Evolutionary conservation across 2,797 vertebrate genomes (phyloP).

Genomic region (Tapirus indicus): DNA sequence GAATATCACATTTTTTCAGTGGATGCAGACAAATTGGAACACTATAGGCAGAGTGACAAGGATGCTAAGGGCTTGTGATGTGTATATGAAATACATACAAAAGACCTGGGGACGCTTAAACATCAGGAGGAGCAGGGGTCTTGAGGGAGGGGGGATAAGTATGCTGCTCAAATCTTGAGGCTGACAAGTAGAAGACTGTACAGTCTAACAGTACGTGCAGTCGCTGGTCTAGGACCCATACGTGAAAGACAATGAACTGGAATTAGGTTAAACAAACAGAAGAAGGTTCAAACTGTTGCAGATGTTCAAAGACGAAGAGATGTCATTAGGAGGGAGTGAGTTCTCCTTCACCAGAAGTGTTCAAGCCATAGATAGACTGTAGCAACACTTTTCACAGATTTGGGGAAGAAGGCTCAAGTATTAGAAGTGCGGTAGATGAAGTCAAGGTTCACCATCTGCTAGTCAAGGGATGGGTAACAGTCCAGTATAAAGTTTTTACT

Average conservation of each 20-base stretch:
- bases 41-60: neutral
- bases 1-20: neutral
- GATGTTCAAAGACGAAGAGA: neutral
- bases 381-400: neutral
- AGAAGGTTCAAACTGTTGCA: neutral
- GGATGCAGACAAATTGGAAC: neutral
- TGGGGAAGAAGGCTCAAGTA: neutral
- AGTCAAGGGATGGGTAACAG: neutral
- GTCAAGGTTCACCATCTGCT: neutral
- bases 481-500: neutral
- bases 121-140: neutral
- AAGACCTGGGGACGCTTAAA: neutral
- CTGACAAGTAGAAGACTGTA: neutral
- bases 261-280: neutral
- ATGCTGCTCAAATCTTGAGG: neutral
- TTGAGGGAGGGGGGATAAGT: fast-evolving
- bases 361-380: too few relatives aligned
- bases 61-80: neutral
- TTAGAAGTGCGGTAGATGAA: neutral
- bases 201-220: fast-evolving
- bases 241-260: neutral
- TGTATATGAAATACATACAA: neutral
- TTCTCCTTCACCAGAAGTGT: neutral
- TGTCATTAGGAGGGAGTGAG: neutral
- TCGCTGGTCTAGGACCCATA: neutral